Evolutionary conservation across 2,888 invertebrate species (phyloP).

Genomic region (Hipparchia sbordonii): DNA sequence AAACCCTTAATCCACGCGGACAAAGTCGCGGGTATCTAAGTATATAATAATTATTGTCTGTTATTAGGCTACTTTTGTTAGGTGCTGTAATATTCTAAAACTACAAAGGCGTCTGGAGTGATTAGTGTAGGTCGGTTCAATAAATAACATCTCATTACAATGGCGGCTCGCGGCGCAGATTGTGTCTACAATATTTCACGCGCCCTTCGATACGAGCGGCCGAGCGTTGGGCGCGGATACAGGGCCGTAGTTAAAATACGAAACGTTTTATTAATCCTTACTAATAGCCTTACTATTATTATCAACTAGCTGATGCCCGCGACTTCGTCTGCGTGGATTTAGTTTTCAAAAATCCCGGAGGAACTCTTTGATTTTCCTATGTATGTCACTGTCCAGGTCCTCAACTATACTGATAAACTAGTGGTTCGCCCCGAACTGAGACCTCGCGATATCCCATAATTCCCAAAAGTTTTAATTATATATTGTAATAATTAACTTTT

Average conservation of each 20-base stretch:
- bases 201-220: slow-evolving; percentile 43
- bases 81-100: slow-evolving; percentile 38
- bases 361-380: too few relatives aligned
- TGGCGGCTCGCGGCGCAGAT: slow-evolving; percentile 61
- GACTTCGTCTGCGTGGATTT: too few relatives aligned
- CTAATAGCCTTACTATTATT: background rate
- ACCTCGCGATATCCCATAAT: too few relatives aligned
- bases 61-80: background rate
- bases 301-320: background rate
- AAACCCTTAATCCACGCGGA: too few relatives aligned
- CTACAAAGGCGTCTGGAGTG: slow-evolving; percentile 49
- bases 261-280: background rate
- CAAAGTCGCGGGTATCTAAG: background rate
- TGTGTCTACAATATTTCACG: slow-evolving; percentile 66
- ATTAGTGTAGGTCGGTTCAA: slow-evolving; percentile 71
- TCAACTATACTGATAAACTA: too few relatives aligned
- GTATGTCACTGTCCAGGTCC: too few relatives aligned
- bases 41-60: background rate
- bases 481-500: too few relatives aligned
- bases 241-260: slow-evolving; percentile 49
- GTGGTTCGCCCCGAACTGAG: too few relatives aligned
- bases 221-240: slow-evolving; percentile 42
- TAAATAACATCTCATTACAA: slow-evolving; percentile 80
- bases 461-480: too few relatives aligned
- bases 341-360: too few relatives aligned